A percentile compares a stretch with the other conserved stretches of the same genome.
Conservation (phyloP, 2,888 invertebrate genomes). For the Drosophila niveifrons region DNA sequence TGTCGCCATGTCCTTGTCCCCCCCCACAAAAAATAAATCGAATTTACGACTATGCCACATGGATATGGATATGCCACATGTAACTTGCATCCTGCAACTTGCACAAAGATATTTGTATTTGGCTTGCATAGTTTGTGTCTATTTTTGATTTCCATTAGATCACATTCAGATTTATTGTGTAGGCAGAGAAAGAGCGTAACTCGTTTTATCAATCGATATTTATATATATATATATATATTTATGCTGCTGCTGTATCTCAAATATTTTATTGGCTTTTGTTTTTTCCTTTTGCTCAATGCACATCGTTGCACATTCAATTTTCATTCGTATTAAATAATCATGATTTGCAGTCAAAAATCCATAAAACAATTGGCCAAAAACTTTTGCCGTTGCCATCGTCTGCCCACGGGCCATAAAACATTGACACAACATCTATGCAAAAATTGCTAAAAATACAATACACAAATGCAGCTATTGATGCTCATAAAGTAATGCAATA, state of each 20-base stretch:
- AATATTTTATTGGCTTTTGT: constrained; percentile 8
- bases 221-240: not conserved
- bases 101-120: constrained; percentile 24
- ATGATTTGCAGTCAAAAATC: constrained; percentile 42
- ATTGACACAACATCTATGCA: constrained; percentile 33
- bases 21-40: constrained; percentile 43
- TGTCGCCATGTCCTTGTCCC: constrained; percentile 37
- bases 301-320: constrained; percentile 30
- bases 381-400: constrained; percentile 22
- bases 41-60: constrained; percentile 16
- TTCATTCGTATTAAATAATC: constrained; percentile 53
- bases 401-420: constrained; percentile 46
- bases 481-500: constrained; percentile 16
- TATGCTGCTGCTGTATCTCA: not conserved
- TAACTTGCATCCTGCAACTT: constrained; percentile 3
- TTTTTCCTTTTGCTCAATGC: not conserved
- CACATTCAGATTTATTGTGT: not conserved
- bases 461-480: constrained; percentile 1
- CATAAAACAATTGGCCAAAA: constrained; percentile 49
- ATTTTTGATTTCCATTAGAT: constrained; percentile 33
- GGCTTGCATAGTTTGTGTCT: constrained; percentile 20
- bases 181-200: not conserved
- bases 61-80: not conserved
- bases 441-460: constrained; percentile 7
- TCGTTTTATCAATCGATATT: constrained; percentile 19